Percentiles rank a stretch among this genome's conserved stretches.
Evolutionary conservation across 2,888 invertebrate species (phyloP).

Genomic region (Entomobrya multifasciata): DNA sequence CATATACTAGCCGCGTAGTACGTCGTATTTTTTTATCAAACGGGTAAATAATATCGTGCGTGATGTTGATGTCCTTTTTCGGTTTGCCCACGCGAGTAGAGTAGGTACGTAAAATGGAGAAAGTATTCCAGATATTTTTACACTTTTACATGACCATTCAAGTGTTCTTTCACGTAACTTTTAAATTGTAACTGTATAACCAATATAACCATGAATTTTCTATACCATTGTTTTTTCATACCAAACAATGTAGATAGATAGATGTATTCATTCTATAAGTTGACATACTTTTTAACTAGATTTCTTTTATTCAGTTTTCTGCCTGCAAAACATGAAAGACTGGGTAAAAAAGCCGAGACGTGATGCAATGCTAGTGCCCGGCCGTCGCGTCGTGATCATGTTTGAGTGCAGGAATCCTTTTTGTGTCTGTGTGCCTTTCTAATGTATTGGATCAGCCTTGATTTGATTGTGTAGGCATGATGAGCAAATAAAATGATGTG

Average conservation of each 20-base stretch:
- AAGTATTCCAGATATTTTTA: neutral
- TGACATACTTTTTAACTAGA: constrained; percentile 54
- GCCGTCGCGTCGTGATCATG: neutral
- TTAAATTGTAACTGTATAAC: neutral
- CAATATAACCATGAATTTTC: constrained; percentile 11
- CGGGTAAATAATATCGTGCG: neutral
- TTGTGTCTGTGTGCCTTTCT: constrained; percentile 19
- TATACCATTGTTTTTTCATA: neutral
- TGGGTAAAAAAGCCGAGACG: no score
- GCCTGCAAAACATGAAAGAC: constrained; percentile 1
- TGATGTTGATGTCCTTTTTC: constrained; percentile 27
- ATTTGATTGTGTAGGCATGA: constrained; percentile 28
- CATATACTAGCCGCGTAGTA: neutral
- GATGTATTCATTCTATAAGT: constrained; percentile 22
- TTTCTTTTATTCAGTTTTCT: constrained; percentile 31
- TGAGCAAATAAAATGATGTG: neutral
- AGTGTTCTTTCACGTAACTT: neutral
- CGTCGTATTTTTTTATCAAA: no score
- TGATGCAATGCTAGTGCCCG: no score
- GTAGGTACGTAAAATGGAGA: neutral
- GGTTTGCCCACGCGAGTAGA: neutral
- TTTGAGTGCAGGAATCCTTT: constrained; percentile 1
- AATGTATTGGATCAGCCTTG: constrained; percentile 1
- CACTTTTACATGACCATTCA: neutral
- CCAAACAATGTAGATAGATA: no score